Percentiles rank a stretch among this genome's conserved stretches.
These are phyloP conservation scores for Drosophila punjabiensis DNA, from an alignment of 1,140 invertebrate species.

Conservation along the genomic window DNA sequence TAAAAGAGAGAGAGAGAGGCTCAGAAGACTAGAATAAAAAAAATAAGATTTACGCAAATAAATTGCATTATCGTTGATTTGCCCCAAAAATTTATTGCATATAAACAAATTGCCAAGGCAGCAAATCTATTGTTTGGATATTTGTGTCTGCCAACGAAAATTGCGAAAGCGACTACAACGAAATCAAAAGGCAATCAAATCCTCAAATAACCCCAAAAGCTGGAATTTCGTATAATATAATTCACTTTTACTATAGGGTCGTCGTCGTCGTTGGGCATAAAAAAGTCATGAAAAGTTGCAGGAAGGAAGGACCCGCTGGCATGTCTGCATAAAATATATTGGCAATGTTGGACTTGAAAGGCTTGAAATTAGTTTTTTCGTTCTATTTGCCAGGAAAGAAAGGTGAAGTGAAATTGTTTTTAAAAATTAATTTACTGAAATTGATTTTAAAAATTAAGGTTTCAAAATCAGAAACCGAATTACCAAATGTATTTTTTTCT, in stretches of 20 bases:
- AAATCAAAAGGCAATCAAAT: conserved; percentile 73
- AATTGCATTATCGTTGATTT: conserved; percentile 81
- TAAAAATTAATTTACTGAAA: too few species aligned
- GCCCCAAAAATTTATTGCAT: conserved; percentile 73
- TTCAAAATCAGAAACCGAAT: too few species aligned
- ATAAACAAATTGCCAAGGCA: conserved; percentile 73
- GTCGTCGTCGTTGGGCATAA: conserved; percentile 29
- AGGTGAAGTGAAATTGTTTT: too few species aligned
- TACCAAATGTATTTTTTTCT: too few species aligned
- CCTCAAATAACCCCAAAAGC: conserved; percentile 38
- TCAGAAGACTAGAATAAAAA: too few species aligned
- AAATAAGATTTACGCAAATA: conserved; percentile 57
- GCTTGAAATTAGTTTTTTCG: too few species aligned
- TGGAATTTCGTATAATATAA: conserved; percentile 55
- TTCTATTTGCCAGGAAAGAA: too few species aligned
- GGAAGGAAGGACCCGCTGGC: conserved; percentile 21
- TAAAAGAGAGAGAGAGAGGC: conserved; percentile 2
- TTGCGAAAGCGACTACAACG: conserved; percentile 38
- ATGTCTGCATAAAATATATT: conserved; percentile 22
- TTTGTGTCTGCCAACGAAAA: conserved; percentile 30
- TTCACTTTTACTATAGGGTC: conserved; percentile 44
- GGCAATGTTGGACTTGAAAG: too few species aligned
- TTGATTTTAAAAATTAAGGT: too few species aligned
- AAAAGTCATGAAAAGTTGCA: conserved; percentile 38
- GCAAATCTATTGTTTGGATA: conserved; percentile 69